Evolutionary conservation across 2,797 vertebrate species (phyloP), one percentile per base, ranked within the genome.

Genomic region (Melanotaenia parkinsoni): DNA sequence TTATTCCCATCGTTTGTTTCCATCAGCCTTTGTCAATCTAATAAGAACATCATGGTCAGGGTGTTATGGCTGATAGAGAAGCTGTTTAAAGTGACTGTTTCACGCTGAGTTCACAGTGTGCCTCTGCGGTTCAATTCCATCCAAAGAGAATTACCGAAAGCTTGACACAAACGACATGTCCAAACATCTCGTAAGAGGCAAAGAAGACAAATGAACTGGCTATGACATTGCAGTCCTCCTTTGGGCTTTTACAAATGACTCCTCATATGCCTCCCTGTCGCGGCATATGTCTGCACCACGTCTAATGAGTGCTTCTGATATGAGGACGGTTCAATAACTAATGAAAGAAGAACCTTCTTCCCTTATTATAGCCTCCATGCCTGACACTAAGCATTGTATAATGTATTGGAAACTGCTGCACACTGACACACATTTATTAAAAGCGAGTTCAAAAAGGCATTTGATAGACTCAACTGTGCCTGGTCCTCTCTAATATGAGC

Each of bases 231-330:
- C 74, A 26, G 74, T 58, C 75, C 80, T 92, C 91, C 90, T 91
- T 78, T 84, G 88, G 91, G 91, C 69, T 89, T 86, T 89, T 80
- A 90, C 92, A 94, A 94, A 92, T 88, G 90, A 89, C 90, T 91
- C 86, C 83, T 90, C 87, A 83, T 86, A 91, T 88, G 86, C 83
- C 88, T 91, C 85, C 79, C 80, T 80, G 89, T 84, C 43, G 58
- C 75, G 87, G 88, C 92, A 91, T 88, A 93, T 91, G 92, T 93
- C 91, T 88, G 87, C 86, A 67, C 80, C 67, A 69, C 69, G 72
- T 92, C 92, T 94, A 94, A 95, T 93, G 94, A 94, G 91, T 79
- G 82, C 90, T 81, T 87, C 89, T 87, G 92, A 94, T 91, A 91
- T 69, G 79, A 83, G 88, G 82, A 78, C 80, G 87, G 81, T 89